Evolutionary conservation across 2,888 invertebrate species (phyloP), one percentile per base, ranked within the genome.

Genomic region (Dryadula phaetusa): DNA sequence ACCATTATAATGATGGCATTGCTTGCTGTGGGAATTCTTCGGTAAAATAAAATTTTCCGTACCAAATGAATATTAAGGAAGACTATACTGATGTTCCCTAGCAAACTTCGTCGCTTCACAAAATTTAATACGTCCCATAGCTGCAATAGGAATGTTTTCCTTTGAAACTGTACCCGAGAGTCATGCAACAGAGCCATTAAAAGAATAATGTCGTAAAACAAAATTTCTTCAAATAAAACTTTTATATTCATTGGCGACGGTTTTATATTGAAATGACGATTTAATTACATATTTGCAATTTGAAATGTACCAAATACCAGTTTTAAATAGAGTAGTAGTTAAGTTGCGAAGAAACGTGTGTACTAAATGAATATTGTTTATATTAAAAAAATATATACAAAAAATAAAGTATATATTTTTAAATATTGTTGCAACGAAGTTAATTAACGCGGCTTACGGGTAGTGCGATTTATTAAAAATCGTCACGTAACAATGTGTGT

Each of bases 51-150:
- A 58, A 67, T 67, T 65, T 40, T 69, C 46, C 46, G 28, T 62
- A 70, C 14, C 56, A 67, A 64, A 71, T 70, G 61, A 70, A 67
- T 63, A 65, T 69, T 69, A 62, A 67, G 67, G 47, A 65, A 58
- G 79, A 77, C 74, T 74, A 73, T 78, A 77, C 76, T 76, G 73
- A 81, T 79, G 79, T 80, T 77, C 75, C 72, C 76, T 77, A 76
- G 75, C 76, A 72, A 87, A 89, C 83, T 87, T 87, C 73, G 78
- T 77, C 80, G 79, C 79, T 80, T 83, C 82, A 78, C 80, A 86
- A 86, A 86, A 84, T 88, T 85, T 87, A 85, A 90, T 88, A 82
- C 76, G 82, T 90, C 91, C 90, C 90, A 82, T 80, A 82, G 86
- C 85, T 82, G 79, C 86, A 86, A 88, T 91, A 84, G 77, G 79